These are phyloP conservation scores for Oriolus oriolus DNA, from an alignment of 2,113 vertebrate genomes.

Conservation along the genomic window DNA sequence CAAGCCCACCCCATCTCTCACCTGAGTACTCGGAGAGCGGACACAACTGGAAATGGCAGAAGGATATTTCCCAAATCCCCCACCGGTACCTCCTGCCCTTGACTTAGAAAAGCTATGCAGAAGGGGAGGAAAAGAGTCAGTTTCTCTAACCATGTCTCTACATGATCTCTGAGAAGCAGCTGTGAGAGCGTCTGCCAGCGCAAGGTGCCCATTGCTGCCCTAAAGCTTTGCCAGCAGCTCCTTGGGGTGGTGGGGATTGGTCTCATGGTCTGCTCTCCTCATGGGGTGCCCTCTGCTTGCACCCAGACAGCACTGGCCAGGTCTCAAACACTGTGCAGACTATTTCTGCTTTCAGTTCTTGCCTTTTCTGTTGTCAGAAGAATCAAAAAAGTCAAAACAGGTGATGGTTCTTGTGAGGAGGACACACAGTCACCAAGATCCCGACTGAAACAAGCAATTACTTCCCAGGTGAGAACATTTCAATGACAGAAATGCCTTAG, in stretches of 20 bases:
- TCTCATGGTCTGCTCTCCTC: neutral
- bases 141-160: neutral
- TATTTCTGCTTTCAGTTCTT: neutral
- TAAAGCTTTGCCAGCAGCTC: neutral
- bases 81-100: neutral
- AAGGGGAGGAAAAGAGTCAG: neutral
- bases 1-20: neutral
- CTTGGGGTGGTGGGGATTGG: fast-evolving
- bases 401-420: neutral
- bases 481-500: neutral
- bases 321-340: neutral
- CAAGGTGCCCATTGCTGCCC: neutral
- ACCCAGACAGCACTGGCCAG: neutral
- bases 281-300: neutral
- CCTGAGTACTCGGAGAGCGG: fast-evolving
- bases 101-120: neutral
- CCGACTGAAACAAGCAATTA: neutral
- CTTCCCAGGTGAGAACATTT: neutral
- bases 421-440: neutral
- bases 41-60: fast-evolving
- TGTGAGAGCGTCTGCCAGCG: neutral
- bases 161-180: neutral
- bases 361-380: neutral
- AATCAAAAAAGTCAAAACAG: neutral
- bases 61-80: neutral